Evolutionary conservation across 1,140 invertebrate genomes (phyloP).

Genomic region (Acyrthosiphon pisum): DNA sequence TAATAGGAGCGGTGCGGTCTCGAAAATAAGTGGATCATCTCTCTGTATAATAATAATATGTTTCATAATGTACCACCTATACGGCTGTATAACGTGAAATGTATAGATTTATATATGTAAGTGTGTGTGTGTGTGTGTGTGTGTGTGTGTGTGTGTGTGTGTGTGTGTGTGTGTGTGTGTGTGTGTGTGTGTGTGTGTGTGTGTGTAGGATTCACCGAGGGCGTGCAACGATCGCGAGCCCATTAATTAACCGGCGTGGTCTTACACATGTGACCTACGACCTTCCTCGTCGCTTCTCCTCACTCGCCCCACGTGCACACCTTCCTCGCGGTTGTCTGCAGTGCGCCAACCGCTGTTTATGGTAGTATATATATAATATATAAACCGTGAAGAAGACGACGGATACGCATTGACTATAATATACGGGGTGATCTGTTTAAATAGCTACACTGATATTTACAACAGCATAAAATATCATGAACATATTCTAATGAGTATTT

Average conservation of each 20-base stretch:
- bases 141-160: constrained; percentile 13
- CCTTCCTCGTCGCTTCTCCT: background rate
- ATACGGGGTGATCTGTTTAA: background rate
- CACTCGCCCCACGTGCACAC: background rate
- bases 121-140: background rate
- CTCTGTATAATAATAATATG: background rate
- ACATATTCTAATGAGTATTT: background rate
- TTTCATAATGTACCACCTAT: background rate
- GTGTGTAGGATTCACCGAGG: constrained; percentile 49
- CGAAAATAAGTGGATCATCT: constrained; percentile 50
- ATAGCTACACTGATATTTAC: background rate
- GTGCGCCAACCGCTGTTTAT: background rate
- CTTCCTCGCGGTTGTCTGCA: background rate
- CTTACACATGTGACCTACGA: background rate
- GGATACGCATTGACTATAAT: background rate
- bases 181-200: background rate
- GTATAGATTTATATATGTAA: background rate
- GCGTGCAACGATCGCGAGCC: constrained; percentile 42
- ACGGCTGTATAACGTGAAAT: background rate
- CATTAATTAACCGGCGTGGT: constrained; percentile 39
- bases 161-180: constrained; percentile 9
- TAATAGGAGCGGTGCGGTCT: constrained; percentile 17
- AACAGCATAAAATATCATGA: too few species aligned
- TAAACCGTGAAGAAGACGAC: background rate
- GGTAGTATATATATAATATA: background rate